These are phyloP conservation scores for Sebastes iracundus DNA, from an alignment of 2,797 vertebrate species.

Conservation along the genomic window DNA sequence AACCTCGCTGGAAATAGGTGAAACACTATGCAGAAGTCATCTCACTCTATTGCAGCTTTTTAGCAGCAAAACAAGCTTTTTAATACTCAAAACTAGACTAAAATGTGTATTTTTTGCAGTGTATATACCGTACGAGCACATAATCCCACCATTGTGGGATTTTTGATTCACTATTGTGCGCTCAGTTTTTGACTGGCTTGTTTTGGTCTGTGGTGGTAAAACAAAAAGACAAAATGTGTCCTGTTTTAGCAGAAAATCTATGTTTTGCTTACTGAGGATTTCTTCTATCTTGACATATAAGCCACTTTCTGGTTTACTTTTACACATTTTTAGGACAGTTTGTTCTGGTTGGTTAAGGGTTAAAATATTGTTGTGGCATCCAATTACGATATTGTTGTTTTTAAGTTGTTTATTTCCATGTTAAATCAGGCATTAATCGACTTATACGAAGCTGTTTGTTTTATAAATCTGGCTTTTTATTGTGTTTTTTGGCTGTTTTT, in stretches of 20 bases:
- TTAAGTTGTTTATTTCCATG: not conserved
- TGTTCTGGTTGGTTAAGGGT: conserved; percentile 14
- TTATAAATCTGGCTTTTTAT: not conserved
- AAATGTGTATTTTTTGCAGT: conserved; percentile 6
- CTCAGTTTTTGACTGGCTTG: not conserved
- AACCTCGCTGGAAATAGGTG: not conserved
- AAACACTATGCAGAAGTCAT: not conserved
- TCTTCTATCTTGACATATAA: not conserved
- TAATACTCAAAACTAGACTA: not conserved
- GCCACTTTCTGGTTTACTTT: not conserved
- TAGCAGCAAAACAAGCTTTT: not conserved
- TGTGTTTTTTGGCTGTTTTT: not conserved
- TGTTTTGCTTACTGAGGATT: not conserved
- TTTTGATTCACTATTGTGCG: conserved; percentile 6
- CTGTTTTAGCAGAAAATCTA: not conserved
- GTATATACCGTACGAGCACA: not conserved
- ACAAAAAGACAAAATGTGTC: conserved; percentile 4
- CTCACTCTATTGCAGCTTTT: not conserved
- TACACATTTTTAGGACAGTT: not conserved
- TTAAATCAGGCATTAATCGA: not conserved
- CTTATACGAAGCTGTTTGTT: not conserved
- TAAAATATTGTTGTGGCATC: conserved; percentile 6
- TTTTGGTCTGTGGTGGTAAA: conserved; percentile 7
- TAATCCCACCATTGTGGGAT: conserved; percentile 8
- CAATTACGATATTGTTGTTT: not conserved